Percentiles rank a stretch among this genome's conserved stretches.
Conservation (phyloP, 37 sponge, comb jelly and placozoan genomes). For the Chondrosia reniformis region DNA sequence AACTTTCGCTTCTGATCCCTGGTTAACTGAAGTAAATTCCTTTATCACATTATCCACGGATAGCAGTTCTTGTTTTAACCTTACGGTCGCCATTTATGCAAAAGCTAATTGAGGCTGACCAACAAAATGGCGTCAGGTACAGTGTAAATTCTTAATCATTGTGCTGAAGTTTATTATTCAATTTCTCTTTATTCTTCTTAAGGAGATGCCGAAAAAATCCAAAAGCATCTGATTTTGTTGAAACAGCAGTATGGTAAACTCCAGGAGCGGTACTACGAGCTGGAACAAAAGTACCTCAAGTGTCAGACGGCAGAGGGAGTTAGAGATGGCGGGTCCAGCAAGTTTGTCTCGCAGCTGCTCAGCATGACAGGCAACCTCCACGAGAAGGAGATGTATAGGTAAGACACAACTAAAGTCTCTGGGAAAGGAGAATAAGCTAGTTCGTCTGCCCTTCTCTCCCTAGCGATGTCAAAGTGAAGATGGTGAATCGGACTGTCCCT, state of each 20-base stretch:
- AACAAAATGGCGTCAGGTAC: neutral
- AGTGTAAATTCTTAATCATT: neutral
- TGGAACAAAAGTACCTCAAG: conserved; percentile 76
- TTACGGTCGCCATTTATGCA: no score
- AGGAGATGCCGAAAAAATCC: conserved; percentile 75
- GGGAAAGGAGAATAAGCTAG: no score
- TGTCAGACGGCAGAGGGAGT: conserved; percentile 58
- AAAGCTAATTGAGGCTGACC: no score
- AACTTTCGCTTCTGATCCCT: neutral
- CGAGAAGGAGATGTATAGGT: conserved; percentile 82
- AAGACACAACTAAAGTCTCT: no score
- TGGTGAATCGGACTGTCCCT: conserved; percentile 53
- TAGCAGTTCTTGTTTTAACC: conserved; percentile 8
- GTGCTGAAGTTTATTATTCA: neutral
- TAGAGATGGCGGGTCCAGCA: conserved; percentile 38
- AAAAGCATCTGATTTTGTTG: conserved; percentile 85
- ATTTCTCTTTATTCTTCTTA: neutral
- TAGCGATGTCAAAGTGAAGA: conserved; percentile 72
- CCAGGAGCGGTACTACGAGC: conserved; percentile 68
- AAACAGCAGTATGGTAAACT: conserved; percentile 89
- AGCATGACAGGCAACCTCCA: conserved; percentile 55
- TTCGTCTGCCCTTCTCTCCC: no score
- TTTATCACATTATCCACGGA: neutral
- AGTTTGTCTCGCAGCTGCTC: conserved; percentile 72
- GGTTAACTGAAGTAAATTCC: neutral